A percentile compares a stretch with the other conserved stretches of the same genome.
Conservation (phyloP, 1,140 invertebrate species). For the Orchestia grillus region DNA sequence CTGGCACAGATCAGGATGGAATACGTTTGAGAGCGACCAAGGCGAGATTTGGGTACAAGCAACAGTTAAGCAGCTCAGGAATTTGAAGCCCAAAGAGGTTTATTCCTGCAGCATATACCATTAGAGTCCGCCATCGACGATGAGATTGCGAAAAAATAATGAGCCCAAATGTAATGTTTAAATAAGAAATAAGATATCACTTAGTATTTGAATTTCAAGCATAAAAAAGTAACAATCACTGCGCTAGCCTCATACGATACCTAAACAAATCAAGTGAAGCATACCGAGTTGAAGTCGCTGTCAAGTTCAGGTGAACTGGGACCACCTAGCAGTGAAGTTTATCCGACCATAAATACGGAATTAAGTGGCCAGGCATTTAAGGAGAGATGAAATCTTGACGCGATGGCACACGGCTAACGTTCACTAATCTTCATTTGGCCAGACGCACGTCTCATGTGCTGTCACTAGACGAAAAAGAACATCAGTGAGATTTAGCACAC, state of each 20-base stretch:
- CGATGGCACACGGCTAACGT: not conserved
- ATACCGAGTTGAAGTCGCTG: not conserved
- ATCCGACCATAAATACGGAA: not conserved
- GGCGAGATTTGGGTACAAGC: not conserved
- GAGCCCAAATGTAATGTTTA: no score
- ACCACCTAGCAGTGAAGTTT: not conserved
- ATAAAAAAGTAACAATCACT: not conserved
- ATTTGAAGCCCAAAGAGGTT: not conserved
- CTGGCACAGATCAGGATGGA: not conserved
- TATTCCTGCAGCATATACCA: no score
- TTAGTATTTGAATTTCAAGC: no score
- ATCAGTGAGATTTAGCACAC: conserved; percentile 20
- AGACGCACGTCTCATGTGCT: not conserved
- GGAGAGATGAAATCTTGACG: conserved; percentile 22
- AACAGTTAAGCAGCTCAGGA: not conserved
- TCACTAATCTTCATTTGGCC: conserved; percentile 12
- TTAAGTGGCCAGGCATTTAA: not conserved
- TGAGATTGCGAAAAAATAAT: no score
- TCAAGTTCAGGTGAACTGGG: not conserved
- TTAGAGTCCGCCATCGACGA: no score
- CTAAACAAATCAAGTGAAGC: not conserved
- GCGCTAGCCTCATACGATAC: not conserved
- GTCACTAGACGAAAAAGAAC: not conserved
- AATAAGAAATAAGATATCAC: no score
- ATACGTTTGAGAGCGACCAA: not conserved